Evolutionary conservation across 1,140 invertebrate genomes (phyloP), one percentile per base, ranked within the genome.

Genomic region (Campodea augens): DNA sequence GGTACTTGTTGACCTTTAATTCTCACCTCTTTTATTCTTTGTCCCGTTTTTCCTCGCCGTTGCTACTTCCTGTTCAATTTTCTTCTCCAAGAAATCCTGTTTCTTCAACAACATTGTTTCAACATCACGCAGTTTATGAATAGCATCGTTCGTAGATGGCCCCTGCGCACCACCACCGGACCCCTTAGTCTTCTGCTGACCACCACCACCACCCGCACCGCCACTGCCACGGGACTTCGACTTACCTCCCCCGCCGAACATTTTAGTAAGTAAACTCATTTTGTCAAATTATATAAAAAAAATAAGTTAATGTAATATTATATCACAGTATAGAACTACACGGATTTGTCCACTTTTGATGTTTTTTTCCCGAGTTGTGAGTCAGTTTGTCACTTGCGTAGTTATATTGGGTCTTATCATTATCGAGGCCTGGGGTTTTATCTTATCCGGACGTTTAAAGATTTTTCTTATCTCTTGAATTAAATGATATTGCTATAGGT

Each of bases 61-160:
- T 21, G 52, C 52, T 2, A 73, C 42, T 60, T 77, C 71, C 37
- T 62, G 54, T 47, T 73, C 60, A 42, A 77, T 66, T 58, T 76
- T 74, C 48, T 70, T 72, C 52, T 78, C 73, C 3, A 78, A 54
- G 54, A 66, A 72, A 19, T 71, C 69, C 43, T 72, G 69, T 54
- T 76, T 77, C 55, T 78, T 77, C 37, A 61, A 55, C 25, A 77
- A 60, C 67, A 77, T 67, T 55, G 74, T 72, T 55, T 77, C 74
- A 20, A 66, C 67, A 50, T 71, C 70, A 47, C 71, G 55, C 1
- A 77, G 56, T 51, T 61, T 62, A 48, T 75, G 68, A 42, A 77
- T 73, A 3, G 71, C 70, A 53, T 75, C 71, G 45, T 72, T 64
- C 3, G 69, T 62, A 1, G 68, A 62, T 5, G 60, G 57, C 49